These are phyloP conservation scores for Arvicanthis niloticus DNA, from an alignment of 2,113 vertebrate species.

Conservation along the genomic window DNA sequence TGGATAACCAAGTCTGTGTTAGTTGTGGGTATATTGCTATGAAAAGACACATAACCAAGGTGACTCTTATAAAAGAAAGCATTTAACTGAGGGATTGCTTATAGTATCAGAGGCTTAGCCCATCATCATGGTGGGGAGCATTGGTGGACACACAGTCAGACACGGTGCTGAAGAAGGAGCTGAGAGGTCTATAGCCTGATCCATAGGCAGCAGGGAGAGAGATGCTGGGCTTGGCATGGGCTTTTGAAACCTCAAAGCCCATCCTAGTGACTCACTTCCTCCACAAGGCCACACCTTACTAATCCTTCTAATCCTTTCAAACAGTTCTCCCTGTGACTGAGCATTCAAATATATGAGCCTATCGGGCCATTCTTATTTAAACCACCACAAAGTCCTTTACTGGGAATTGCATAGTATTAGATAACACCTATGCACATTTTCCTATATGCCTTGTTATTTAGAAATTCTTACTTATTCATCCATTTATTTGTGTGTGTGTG, in stretches of 20 bases:
- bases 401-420: neutral
- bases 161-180: neutral
- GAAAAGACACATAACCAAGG: neutral
- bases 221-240: neutral
- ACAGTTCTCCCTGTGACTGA: neutral
- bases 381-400: neutral
- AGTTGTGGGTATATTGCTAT: neutral
- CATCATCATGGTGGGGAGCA: neutral
- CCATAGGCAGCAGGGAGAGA: neutral
- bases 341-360: neutral
- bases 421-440: neutral
- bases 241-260: neutral
- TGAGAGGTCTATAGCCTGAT: neutral
- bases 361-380: neutral
- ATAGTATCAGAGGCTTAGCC: neutral
- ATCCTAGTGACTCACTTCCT: neutral
- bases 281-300: neutral
- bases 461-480: neutral
- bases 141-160: neutral
- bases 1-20: neutral
- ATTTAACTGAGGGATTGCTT: neutral
- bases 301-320: neutral
- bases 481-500: neutral
- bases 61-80: neutral
- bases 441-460: neutral